Base-by-base conservation (phyloP, 2,113 vertebrate genomes). In the Phaethornis superciliosus region DNA sequence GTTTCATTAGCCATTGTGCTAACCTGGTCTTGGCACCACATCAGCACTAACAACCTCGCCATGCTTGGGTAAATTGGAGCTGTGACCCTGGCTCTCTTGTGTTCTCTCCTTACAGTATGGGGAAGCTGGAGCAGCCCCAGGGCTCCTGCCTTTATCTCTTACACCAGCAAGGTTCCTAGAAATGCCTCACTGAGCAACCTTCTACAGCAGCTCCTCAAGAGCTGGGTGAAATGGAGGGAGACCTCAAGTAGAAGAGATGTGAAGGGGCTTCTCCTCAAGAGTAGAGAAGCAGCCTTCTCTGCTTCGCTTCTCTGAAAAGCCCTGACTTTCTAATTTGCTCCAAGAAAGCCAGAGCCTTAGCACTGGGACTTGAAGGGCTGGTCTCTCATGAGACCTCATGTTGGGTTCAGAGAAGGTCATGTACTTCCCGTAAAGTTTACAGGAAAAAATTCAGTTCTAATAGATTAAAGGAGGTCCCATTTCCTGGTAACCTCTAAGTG, bases 311-410 rank as follows among this genome's bases (percentile, higher is more conserved):
- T 17, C 32, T 26, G n/a, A 8, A 52, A 63, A 79, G 42, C n/a
- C 27, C 44, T 37, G 69, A 17, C 20, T 46, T 16, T 12, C 26
- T 46, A 2, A 30, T n/a, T 19, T 42, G 51, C 40, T 82, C 10
- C 10, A 16, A 44, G n/a, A 85, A 54, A 79, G 35, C 32, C 23
- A 52, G 27, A 58, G 37, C 33, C 28, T 59, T 59, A 37, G 52
- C 23, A 28, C 9, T 6, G 26, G 63, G 35, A 26, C 28, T 24
- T 24, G 16, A 88, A 19, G 14, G 51, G n/a, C 15, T 52, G 40
- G 33, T 52, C 27, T 56, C 0, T 0, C 14, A 16, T 0, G 1
- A 72, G 54, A 72, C 10, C 10, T 88, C 11, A 0, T 10, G 15
- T n/a, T 72, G 33, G 62, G 56, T 79, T 54, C 21, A 18, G 33